A percentile compares a stretch with the other conserved stretches of the same genome.
These are phyloP conservation scores for Plectropomus leopardus DNA, from an alignment of 2,113 vertebrate species.

Conservation along the genomic window DNA sequence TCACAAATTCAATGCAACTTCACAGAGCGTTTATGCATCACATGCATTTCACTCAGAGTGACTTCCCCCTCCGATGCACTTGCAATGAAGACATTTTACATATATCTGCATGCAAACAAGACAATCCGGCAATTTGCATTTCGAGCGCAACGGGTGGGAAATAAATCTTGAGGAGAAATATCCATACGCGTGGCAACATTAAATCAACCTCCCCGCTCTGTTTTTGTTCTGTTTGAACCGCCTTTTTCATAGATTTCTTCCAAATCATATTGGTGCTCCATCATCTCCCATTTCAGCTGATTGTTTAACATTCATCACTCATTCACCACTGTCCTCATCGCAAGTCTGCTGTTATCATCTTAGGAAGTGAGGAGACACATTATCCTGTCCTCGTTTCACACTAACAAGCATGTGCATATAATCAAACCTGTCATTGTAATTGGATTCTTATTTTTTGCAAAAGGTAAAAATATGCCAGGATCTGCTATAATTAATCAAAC, in stretches of 20 bases:
- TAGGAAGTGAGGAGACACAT: conserved; percentile 1
- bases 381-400: conserved; percentile 22
- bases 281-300: not conserved
- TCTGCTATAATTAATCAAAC: conserved; percentile 35
- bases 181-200: conserved; percentile 35
- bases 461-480: conserved; percentile 34
- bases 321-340: conserved; percentile 9
- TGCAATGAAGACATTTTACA: conserved; percentile 57
- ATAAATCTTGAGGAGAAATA: conserved; percentile 53
- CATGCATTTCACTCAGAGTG: conserved; percentile 10
- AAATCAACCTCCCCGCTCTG: conserved; percentile 30
- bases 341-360: not conserved
- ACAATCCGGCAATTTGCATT: conserved; percentile 56
- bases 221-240: conserved; percentile 22
- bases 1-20: conserved; percentile 1
- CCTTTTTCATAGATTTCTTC: conserved; percentile 13
- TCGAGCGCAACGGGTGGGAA: conserved; percentile 44
- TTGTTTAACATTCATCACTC: not conserved
- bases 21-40: not conserved
- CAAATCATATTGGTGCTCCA: conserved; percentile 21
- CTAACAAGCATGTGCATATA: not conserved
- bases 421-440: conserved; percentile 44
- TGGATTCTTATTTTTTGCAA: conserved; percentile 19
- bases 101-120: conserved; percentile 64
- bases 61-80: conserved; percentile 27